These are phyloP conservation scores for Passer domesticus DNA, from an alignment of 2,113 vertebrate genomes.

Conservation along the genomic window DNA sequence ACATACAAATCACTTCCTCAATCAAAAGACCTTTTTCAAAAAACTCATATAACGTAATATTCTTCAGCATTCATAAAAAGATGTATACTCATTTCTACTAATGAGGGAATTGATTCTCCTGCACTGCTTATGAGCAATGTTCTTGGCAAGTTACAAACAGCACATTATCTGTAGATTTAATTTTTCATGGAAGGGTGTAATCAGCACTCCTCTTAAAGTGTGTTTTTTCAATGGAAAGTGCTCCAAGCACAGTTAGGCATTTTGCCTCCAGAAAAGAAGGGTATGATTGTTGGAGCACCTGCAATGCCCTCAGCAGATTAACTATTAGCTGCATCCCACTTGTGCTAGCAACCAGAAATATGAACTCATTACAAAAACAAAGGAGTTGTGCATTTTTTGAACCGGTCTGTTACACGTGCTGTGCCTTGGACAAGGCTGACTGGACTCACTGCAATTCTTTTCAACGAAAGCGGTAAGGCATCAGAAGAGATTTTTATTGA, in stretches of 20 bases:
- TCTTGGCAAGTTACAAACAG: constrained; percentile 17
- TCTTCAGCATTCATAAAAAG: neutral
- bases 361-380: neutral
- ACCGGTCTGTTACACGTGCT: neutral
- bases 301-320: neutral
- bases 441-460: neutral
- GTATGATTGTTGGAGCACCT: neutral
- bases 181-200: constrained; percentile 29
- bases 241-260: neutral
- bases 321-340: neutral
- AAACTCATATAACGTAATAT: neutral
- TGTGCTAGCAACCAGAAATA: neutral
- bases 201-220: neutral
- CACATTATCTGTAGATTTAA: constrained; percentile 11
- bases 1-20: neutral
- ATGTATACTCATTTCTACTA: neutral
- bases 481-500: neutral
- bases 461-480: neutral
- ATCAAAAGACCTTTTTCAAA: neutral
- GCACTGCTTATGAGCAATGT: neutral
- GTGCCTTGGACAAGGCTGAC: neutral
- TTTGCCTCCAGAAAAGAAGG: neutral
- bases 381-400: neutral
- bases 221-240: neutral
- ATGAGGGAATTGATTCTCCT: constrained; percentile 10